Evolutionary conservation across 2,113 vertebrate species (phyloP).

Genomic region (Tautogolabrus adspersus): DNA sequence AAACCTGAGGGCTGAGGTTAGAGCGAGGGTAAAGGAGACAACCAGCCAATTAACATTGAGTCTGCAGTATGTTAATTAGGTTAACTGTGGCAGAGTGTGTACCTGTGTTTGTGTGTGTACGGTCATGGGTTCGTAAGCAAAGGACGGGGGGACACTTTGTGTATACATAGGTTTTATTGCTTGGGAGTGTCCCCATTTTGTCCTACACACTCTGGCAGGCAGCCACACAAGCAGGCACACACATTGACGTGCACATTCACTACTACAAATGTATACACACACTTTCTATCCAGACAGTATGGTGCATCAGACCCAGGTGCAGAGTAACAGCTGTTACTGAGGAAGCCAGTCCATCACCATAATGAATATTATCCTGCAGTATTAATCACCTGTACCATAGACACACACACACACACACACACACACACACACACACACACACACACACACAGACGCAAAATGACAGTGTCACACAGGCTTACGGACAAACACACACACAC

Average conservation of each 20-base stretch:
- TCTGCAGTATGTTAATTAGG: conserved; percentile 38
- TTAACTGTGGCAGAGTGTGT: not conserved
- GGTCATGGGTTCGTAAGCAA: conserved; percentile 15
- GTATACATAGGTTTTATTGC: conserved; percentile 36
- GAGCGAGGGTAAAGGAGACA: conserved; percentile 9
- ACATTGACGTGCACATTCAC: conserved; percentile 24
- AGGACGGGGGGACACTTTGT: not conserved
- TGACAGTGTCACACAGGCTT: not conserved
- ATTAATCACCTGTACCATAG: conserved; percentile 75
- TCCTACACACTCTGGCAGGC: conserved; percentile 40
- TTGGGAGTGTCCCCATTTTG: conserved; percentile 41
- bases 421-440: conserved; percentile 22
- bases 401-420: conserved; percentile 22
- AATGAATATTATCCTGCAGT: conserved; percentile 75
- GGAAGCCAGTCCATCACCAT: conserved; percentile 80
- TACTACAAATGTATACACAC: conserved; percentile 36
- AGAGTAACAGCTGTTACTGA: conserved; percentile 77
- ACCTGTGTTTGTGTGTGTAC: not conserved
- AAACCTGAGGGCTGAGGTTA: conserved; percentile 15
- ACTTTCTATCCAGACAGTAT: conserved; percentile 53
- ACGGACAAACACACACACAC: conserved; percentile 23
- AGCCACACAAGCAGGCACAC: conserved; percentile 4
- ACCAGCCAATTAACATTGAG: conserved; percentile 29
- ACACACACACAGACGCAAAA: conserved; percentile 26
- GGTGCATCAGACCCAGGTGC: conserved; percentile 69